Evolutionary conservation across 2,113 vertebrate species (phyloP), one percentile per base, ranked within the genome.

Genomic region (Mormoops blainvillei): DNA sequence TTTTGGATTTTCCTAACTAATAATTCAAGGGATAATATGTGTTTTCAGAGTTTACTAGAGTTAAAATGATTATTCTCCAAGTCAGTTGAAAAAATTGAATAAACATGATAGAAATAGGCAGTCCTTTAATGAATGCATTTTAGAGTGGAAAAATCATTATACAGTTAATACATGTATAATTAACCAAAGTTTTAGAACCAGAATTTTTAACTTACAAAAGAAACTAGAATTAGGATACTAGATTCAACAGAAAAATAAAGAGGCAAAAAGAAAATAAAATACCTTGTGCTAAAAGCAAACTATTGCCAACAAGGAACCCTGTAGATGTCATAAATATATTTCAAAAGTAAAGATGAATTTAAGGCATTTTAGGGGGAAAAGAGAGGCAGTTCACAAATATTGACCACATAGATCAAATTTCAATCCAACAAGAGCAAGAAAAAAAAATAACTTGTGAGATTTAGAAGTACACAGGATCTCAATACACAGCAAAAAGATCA

Each of bases 51-150:
- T 97, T 97, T 97, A 87, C 61, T 94, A 83, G 90, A 54, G 26
- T 96, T 97, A 96, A 97, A 97, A 95, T 95, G 87, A 83, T 56
- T 95, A 94, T 97, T 94, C 26, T 97, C 77, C 78, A 95, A 33
- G 90, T 97, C 73, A 95, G 38, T 41, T 95, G 76, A 97, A 76
- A 85, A 48, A 68, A 67, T 52, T 94, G 65, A 97, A 95, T 56
- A 95, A 96, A 94, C 96, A 94, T 97, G 61, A 78, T 78, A 50
- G 87, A 97, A 54, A 3, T 58, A 33, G 89, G 20, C 2, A 95
- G 63, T 61, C 43, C 89, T 96, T 94, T 95, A 97, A 87, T n/a
- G 7, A 6, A 73, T 84, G 14, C 33, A 92, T 92, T 91, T 96
- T 50, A 91, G 38, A n/a, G 52, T 87, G 45, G n/a, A 16, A 36